Conservation (phyloP, 2,888 invertebrate genomes). For the Tortrix viridana region DNA sequence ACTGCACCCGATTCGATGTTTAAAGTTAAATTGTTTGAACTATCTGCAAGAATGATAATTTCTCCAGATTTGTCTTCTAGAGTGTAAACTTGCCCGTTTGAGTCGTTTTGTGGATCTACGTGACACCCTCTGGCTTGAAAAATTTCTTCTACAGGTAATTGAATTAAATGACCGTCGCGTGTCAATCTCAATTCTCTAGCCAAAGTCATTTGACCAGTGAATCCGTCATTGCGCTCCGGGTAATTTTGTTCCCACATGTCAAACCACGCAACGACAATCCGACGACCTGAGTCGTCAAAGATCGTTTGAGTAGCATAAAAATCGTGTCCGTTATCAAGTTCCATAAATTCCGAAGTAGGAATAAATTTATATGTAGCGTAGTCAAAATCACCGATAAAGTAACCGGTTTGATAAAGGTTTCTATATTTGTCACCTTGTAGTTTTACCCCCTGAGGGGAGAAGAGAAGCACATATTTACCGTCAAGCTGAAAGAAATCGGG, state of each 20-base stretch:
- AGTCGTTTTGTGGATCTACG: slow-evolving; percentile 49
- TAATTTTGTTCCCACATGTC: slow-evolving; percentile 75
- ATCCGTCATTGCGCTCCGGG: slow-evolving; percentile 67
- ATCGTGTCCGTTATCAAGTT: slow-evolving; percentile 72
- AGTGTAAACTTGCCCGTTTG: slow-evolving; percentile 41
- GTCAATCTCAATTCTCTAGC: slow-evolving; percentile 61
- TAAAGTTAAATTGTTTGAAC: slow-evolving; percentile 49
- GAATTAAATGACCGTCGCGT: slow-evolving; percentile 52
- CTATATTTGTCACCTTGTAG: slow-evolving; percentile 64
- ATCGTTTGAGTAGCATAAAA: slow-evolving; percentile 76
- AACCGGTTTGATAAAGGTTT: slow-evolving; percentile 70
- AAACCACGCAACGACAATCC: slow-evolving; percentile 70
- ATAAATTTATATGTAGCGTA: slow-evolving; percentile 57
- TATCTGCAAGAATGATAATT: slow-evolving; percentile 51
- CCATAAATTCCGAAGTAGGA: slow-evolving; percentile 54
- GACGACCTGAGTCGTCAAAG: slow-evolving; percentile 51
- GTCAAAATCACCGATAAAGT: slow-evolving; percentile 72
- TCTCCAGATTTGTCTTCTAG: slow-evolving; percentile 60
- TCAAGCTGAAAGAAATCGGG: slow-evolving; percentile 76
- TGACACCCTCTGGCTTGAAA: slow-evolving; percentile 42
- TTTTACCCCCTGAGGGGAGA: slow-evolving; percentile 73
- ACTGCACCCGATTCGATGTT: slow-evolving; percentile 52
- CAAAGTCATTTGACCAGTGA: slow-evolving; percentile 69
- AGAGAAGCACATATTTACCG: slow-evolving; percentile 64
- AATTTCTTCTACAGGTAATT: slow-evolving; percentile 59